Conservation (phyloP, 2,797 vertebrate species). For the Myotis planiceps region DNA sequence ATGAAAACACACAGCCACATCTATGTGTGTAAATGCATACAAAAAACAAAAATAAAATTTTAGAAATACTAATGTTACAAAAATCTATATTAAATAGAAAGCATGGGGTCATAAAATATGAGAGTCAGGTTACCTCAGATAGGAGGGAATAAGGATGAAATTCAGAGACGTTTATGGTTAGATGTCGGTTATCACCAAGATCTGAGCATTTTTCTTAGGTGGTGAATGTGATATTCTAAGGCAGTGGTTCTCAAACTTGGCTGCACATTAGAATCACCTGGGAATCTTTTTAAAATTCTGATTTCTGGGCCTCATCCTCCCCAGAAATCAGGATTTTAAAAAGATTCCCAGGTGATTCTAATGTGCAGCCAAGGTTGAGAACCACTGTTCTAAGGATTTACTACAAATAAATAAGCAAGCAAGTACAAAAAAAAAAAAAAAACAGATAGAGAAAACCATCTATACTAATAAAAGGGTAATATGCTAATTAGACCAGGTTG, state of each 20-base stretch:
- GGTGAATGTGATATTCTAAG: not conserved
- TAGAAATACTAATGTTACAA: not conserved
- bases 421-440: not conserved
- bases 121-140: not conserved
- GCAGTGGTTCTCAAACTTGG: no score
- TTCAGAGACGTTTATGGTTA: not conserved
- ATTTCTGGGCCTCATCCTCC: no score
- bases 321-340: no score
- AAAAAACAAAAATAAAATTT: not conserved
- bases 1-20: not conserved
- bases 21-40: not conserved
- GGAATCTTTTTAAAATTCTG: no score
- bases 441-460: not conserved
- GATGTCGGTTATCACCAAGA: not conserved
- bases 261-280: no score
- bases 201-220: not conserved
- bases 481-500: no score
- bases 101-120: not conserved
- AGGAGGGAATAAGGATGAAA: not conserved
- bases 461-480: no score
- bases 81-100: not conserved
- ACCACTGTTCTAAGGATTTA: not conserved
- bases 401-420: not conserved
- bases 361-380: no score
- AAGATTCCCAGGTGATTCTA: no score